These are phyloP conservation scores for Diadegma fenestrale DNA, from an alignment of 2,888 invertebrate species.

Conservation along the genomic window DNA sequence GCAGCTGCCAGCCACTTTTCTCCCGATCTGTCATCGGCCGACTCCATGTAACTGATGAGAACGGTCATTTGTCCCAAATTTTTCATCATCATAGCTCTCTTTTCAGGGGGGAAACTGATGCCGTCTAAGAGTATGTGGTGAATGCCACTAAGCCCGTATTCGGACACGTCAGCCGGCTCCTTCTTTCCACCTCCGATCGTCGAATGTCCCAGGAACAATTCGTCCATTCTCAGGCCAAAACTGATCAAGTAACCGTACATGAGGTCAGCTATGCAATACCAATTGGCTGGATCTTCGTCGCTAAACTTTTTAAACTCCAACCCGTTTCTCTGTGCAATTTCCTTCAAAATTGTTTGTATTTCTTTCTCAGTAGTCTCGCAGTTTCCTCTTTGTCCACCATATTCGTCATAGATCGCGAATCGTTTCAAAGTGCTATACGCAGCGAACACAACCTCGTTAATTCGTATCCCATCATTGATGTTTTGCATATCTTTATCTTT, in stretches of 20 bases:
- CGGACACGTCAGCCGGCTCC: not conserved
- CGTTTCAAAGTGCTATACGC: too few species aligned
- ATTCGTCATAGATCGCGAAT: too few species aligned
- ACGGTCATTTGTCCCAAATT: not conserved
- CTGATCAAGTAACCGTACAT: not conserved
- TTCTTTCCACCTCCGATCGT: not conserved
- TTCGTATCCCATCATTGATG: not conserved
- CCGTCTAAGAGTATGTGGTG: not conserved
- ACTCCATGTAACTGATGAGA: not conserved
- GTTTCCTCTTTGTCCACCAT: not conserved
- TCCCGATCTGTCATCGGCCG: not conserved
- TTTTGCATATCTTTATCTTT: not conserved
- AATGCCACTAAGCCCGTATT: not conserved
- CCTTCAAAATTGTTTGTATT: not conserved
- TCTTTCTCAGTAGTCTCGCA: not conserved
- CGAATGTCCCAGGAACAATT: not conserved
- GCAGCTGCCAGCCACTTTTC: not conserved
- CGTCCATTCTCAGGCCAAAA: not conserved
- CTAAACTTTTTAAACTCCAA: not conserved
- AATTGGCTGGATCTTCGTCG: not conserved
- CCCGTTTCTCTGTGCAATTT: not conserved
- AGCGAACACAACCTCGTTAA: not conserved
- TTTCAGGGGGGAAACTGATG: not conserved
- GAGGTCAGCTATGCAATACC: not conserved
- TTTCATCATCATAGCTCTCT: not conserved